These are phyloP conservation scores for Chaenocephalus aceratus DNA, from an alignment of 2,113 vertebrate species.

Conservation along the genomic window DNA sequence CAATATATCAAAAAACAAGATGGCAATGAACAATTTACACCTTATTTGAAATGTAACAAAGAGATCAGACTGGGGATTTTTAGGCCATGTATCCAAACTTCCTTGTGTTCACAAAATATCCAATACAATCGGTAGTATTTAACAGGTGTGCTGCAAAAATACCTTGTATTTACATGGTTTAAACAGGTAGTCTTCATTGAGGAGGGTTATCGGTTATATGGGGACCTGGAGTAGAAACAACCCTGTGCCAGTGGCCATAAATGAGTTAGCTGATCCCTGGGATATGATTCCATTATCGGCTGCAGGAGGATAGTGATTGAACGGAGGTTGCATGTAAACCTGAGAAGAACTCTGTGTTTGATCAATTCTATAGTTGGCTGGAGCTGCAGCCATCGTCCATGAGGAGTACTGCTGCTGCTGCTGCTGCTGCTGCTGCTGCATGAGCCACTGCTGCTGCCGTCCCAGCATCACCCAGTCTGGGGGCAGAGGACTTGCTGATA, in stretches of 20 bases:
- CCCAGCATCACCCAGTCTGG: neutral
- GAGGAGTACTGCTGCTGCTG: neutral
- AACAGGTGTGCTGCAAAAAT: neutral
- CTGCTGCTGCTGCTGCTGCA: neutral
- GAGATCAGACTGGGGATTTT: neutral
- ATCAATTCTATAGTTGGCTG: no score
- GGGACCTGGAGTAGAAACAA: neutral
- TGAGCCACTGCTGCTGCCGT: neutral
- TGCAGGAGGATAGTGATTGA: neutral
- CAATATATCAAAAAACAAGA: neutral
- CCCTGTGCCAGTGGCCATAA: neutral
- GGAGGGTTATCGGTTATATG: neutral
- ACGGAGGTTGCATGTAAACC: neutral
- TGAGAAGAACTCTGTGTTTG: neutral
- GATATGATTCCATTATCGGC: neutral
- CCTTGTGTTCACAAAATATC: neutral
- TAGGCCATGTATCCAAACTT: neutral
- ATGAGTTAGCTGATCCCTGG: neutral
- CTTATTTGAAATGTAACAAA: no score
- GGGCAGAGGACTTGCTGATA: fast-evolving
- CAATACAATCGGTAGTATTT: neutral
- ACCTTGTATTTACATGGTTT: neutral
- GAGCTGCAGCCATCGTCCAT: neutral
- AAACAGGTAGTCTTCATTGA: neutral
- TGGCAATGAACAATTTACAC: neutral